Evolutionary conservation across 2,888 invertebrate species (phyloP).

Genomic region (Dugesia japonica): DNA sequence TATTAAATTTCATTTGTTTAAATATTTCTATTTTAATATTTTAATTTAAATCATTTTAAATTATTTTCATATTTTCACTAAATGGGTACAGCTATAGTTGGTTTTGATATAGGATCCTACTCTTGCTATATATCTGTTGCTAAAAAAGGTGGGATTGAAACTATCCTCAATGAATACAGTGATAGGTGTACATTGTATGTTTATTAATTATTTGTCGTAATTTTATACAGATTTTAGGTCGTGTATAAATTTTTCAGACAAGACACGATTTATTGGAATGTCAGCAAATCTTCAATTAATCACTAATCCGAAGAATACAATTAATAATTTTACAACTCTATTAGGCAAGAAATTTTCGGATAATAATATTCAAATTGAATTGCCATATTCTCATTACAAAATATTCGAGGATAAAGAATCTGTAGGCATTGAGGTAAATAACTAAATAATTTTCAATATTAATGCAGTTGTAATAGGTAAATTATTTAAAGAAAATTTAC

Average conservation of each 20-base stretch:
- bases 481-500: constrained; percentile 69
- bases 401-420: constrained; percentile 63
- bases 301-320: constrained; percentile 89
- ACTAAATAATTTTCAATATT: constrained; percentile 48
- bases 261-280: constrained; percentile 78
- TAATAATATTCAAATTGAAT: constrained; percentile 65
- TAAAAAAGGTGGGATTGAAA: constrained; percentile 95
- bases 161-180: constrained; percentile 96
- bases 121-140: constrained; percentile 93
- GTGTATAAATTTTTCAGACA: constrained; percentile 80
- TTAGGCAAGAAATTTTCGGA: constrained; percentile 76
- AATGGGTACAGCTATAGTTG: constrained; percentile 54
- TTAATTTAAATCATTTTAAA: too few relatives aligned
- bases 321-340: constrained; percentile 76
- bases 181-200: constrained; percentile 95
- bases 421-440: constrained; percentile 67
- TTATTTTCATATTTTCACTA: neutral
- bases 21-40: too few relatives aligned
- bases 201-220: neutral
- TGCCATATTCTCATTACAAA: constrained; percentile 63
- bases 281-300: constrained; percentile 89
- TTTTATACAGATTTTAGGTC: constrained; percentile 52
- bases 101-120: constrained; percentile 93
- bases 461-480: constrained; percentile 41
- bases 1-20: too few relatives aligned